A percentile compares a stretch with the other conserved stretches of the same genome.
Conservation (phyloP, 2,113 vertebrate genomes). For the Thermophis baileyi region DNA sequence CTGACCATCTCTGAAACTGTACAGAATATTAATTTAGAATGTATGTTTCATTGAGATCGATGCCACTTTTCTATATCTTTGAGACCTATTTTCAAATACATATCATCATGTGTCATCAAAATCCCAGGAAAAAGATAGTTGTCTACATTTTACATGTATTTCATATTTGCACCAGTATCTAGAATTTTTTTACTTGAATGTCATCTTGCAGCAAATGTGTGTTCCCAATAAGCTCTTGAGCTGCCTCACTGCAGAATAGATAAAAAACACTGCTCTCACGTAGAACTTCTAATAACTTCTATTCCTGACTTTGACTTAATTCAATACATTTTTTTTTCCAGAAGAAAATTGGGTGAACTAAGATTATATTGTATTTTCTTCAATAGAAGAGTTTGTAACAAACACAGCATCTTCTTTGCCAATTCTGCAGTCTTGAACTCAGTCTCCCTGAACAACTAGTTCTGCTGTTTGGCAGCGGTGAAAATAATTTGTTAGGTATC, state of each 20-base stretch:
- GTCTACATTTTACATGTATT: background rate
- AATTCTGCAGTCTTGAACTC: background rate
- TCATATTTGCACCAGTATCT: background rate
- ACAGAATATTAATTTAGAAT: constrained; percentile 12
- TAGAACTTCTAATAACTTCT: constrained; percentile 9
- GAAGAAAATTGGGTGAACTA: constrained; percentile 7
- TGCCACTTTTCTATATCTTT: background rate
- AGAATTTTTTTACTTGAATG: background rate
- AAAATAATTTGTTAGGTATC: constrained; percentile 25
- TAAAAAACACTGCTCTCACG: background rate
- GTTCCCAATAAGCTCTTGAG: background rate
- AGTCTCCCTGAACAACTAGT: background rate
- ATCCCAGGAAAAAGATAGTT: background rate
- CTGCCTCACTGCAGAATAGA: constrained; percentile 11
- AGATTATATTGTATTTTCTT: background rate
- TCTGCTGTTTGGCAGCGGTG: constrained; percentile 2
- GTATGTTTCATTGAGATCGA: background rate
- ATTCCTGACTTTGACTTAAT: constrained; percentile 29
- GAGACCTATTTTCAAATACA: background rate
- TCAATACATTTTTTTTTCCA: constrained; percentile 28
- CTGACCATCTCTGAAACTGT: background rate
- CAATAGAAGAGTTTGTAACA: constrained; percentile 5
- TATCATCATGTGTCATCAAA: background rate
- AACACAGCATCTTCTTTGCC: background rate
- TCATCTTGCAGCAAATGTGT: background rate